Base-by-base conservation (phyloP, 2,888 invertebrate species). In the Troides helena region DNA sequence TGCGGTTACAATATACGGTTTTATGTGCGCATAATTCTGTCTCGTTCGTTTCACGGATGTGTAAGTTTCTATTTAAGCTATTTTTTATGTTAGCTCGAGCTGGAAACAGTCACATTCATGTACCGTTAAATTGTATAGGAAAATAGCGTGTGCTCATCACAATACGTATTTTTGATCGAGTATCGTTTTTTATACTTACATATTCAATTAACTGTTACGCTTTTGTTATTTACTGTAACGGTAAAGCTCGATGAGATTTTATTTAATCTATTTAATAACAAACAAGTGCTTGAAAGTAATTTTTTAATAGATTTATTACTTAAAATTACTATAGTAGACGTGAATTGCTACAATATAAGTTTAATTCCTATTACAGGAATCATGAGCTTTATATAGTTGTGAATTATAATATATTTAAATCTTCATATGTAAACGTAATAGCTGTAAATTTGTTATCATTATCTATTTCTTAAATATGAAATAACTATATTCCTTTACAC, bases 81-180 rank as follows among this genome's bases (percentile, higher is more conserved):
- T 57, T 57, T 50, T 50, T 50, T 57, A 43, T 43, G 43, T 61
- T 43, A 4, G 43, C 25, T 50, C 14, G 23, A 6, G 25, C 59
- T 30, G 17, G n/a, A 25, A n/a, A 46, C 62, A 62, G 23, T 25
- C 25, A 62, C 62, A 17, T 62, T 25, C 62, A 18, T n/a, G 21
- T 50, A 50, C 62, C 62, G 62, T 46, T 62, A 62, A 23, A 62
- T 25, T 12, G 46, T 46, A 21, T 50, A n/a, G 23, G 36, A 39
- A 53, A 67, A 62, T 21, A 39, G 18, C 23, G 56, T 23, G 67
- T 68, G 8, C 62, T 58, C 57, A 18, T 62, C 53, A 61, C 61
- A 17, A 61, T 57, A 43, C 21, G 14, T 18, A 56, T 6, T 57
- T 57, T 57, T 39, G 8, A 6, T 21, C 57, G 10, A 21, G 18